These are phyloP conservation scores for Eupithecia subumbrata DNA, from an alignment of 2,888 invertebrate species.

Conservation along the genomic window DNA sequence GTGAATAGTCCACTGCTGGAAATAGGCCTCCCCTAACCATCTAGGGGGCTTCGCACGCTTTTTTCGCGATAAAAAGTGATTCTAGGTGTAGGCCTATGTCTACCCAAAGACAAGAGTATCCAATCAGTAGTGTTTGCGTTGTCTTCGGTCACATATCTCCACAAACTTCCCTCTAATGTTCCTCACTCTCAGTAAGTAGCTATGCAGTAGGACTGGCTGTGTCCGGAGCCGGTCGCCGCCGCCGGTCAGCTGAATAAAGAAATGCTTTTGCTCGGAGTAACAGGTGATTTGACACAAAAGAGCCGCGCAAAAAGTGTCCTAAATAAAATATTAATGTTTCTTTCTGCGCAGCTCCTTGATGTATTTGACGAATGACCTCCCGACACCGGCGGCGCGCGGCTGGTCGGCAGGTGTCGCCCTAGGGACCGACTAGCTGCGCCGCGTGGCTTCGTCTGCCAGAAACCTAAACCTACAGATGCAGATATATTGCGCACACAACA, in stretches of 20 bases:
- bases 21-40: too few species aligned
- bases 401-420: background rate
- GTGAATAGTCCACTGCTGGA: too few species aligned
- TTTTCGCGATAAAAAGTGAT: too few species aligned
- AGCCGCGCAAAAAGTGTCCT: constrained; percentile 6
- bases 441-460: background rate
- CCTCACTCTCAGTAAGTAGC: too few species aligned
- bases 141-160: background rate
- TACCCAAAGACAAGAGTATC: too few species aligned
- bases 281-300: constrained; percentile 4
- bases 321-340: background rate
- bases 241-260: background rate
- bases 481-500: too few species aligned
- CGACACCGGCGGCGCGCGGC: background rate
- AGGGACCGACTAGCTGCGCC: background rate
- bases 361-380: background rate
- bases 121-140: too few species aligned
- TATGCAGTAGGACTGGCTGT: background rate
- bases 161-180: background rate
- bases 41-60: too few species aligned
- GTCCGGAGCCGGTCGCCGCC: background rate
- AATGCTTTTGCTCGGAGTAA: background rate
- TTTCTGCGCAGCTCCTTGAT: background rate
- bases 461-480: too few species aligned
- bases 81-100: too few species aligned